These are phyloP conservation scores for Chaitophorus viminalis DNA, from an alignment of 2,888 invertebrate genomes.

Conservation along the genomic window DNA sequence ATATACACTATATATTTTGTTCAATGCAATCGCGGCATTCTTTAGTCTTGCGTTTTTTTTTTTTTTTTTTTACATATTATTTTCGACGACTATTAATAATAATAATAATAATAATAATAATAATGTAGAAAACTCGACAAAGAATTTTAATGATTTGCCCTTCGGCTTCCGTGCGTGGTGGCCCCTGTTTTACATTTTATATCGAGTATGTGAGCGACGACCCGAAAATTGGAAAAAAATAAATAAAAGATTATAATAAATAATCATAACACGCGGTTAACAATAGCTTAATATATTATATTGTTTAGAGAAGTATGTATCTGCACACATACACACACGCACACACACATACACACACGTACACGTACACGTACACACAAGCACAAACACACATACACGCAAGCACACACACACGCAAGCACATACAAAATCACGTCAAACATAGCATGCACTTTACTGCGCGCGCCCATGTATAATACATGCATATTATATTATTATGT, in stretches of 20 bases:
- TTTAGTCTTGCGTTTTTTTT: slow-evolving; percentile 3
- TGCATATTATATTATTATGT: too few relatives aligned
- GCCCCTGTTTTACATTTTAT: neutral
- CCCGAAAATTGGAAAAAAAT: slow-evolving; percentile 9
- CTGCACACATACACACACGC: neutral
- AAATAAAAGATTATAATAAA: neutral
- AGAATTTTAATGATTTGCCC: slow-evolving; percentile 52
- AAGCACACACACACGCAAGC: neutral
- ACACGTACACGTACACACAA: neutral
- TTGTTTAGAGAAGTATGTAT: neutral
- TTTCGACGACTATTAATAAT: slow-evolving; percentile 15
- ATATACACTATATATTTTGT: neutral
- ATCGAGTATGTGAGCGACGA: slow-evolving; percentile 8
- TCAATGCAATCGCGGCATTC: slow-evolving; percentile 30
- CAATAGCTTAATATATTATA: neutral
- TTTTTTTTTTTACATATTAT: neutral
- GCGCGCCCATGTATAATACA: too few relatives aligned
- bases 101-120: slow-evolving; percentile 8
- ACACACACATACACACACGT: too few relatives aligned
- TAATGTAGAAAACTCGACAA: slow-evolving; percentile 32
- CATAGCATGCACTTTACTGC: too few relatives aligned
- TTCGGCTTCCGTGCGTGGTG: slow-evolving; percentile 34
- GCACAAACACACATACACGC: neutral
- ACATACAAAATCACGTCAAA: too few relatives aligned
- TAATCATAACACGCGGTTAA: neutral